Conservation (phyloP, 2,888 invertebrate genomes). For the Phyllotreta striolata region DNA sequence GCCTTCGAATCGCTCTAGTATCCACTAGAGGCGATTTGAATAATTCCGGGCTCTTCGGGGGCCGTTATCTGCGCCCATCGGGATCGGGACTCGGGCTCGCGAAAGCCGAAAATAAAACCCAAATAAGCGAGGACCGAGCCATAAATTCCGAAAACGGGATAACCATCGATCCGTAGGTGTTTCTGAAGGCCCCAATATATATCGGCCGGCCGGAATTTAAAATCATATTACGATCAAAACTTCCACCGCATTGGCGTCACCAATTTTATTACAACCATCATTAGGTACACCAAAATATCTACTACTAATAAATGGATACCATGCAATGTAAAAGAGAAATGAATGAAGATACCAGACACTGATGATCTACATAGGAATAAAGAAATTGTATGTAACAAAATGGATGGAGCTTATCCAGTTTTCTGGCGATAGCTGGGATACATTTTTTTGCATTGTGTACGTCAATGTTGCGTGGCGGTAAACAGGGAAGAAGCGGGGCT, state of each 20-base stretch:
- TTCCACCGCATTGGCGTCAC: too few species aligned
- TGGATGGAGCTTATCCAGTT: too few species aligned
- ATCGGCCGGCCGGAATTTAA: slow-evolving; percentile 58
- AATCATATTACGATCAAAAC: slow-evolving; percentile 56
- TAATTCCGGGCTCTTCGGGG: slow-evolving; percentile 7
- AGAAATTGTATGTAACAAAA: too few species aligned
- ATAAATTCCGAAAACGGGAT: slow-evolving; percentile 51
- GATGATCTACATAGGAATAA: too few species aligned
- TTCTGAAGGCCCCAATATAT: slow-evolving; percentile 57
- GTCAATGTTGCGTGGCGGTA: slow-evolving; percentile 10
- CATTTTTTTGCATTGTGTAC: not conserved
- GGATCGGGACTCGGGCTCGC: slow-evolving; percentile 44
- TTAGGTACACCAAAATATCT: too few species aligned
- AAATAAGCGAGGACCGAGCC: slow-evolving; percentile 49
- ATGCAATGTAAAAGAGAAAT: too few species aligned
- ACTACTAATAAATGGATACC: too few species aligned
- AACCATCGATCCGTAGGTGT: slow-evolving; percentile 55
- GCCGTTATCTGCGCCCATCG: slow-evolving; percentile 33
- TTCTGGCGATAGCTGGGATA: too few species aligned
- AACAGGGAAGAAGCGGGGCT: slow-evolving; percentile 9
- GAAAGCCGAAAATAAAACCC: slow-evolving; percentile 49
- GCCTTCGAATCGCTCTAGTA: too few species aligned
- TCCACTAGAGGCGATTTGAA: too few species aligned
- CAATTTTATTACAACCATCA: too few species aligned
- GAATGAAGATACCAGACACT: too few species aligned